Base-by-base conservation (phyloP, 2,113 vertebrate species). In the Macquaria ambigua region DNA sequence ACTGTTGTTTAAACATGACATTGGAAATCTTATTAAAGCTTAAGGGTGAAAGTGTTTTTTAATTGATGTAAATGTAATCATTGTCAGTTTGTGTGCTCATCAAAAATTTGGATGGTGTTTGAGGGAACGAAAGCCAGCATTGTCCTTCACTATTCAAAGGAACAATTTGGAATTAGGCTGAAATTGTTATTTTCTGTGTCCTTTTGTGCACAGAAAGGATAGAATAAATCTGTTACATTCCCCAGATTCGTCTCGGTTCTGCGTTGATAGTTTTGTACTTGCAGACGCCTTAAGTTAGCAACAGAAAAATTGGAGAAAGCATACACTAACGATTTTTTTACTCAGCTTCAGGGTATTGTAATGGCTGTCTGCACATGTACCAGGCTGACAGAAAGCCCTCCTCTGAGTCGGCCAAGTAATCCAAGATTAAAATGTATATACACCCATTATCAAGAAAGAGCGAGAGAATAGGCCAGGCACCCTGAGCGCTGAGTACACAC, bases 381-480 rank as follows among this genome's bases (percentile, higher is more conserved):
- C 62, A 5, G 25, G 23, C 85, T 59, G 72, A 79, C 73, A 83
- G 55, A 90, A 80, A 88, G 28, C 61, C 79, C 37, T 85, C 76
- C 39, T 80, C 82, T 64, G 83, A 91, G 12, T 85, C 37, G 25
- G 79, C 72, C 70, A 73, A 82, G 78, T 93, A 94, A 91, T 93
- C 93, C 92, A 71, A 86, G 80, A 93, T 92, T 93, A 93, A 92
- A 90, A 93, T 81, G 82, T 82, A 88, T 78, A 86, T 81, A 90
- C 76, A 80, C 79, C 89, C 78, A 88, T 93, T 92, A 92, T 93
- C 79, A 75, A 83, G 84, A 74, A 86, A 70, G 62, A 84, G 59
- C 67, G 8, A 73, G 75, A 86, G 81, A 81, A 82, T 64, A 55
- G 46, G 25, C 68, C 74, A 59, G 74, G 48, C 75, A 82, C 73